Evolutionary conservation across 2,797 vertebrate species (phyloP).

Genomic region (Aldrovandia affinis): DNA sequence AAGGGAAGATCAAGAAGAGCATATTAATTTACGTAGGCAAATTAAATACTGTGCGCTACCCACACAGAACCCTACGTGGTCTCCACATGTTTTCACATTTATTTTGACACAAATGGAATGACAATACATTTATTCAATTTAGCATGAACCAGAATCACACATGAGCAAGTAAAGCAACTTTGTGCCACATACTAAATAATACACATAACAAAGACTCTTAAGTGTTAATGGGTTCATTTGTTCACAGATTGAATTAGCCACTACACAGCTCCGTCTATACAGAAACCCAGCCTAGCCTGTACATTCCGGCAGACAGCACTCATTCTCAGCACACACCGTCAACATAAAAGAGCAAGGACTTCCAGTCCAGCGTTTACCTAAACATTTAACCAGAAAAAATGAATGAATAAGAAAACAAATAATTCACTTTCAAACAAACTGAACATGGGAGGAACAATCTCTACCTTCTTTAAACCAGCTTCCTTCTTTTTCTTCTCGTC

Average conservation of each 20-base stretch:
- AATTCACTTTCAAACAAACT: conserved; percentile 15
- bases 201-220: background rate
- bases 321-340: background rate
- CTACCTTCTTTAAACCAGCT: conserved; percentile 85
- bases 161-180: background rate
- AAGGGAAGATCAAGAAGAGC: conserved; percentile 28
- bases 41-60: background rate
- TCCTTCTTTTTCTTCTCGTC: conserved; percentile 84
- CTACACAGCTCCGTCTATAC: background rate
- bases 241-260: background rate
- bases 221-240: background rate
- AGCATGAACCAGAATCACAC: background rate
- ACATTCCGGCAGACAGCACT: background rate
- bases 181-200: background rate
- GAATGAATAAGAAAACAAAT: conserved; percentile 10
- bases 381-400: background rate
- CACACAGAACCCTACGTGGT: background rate
- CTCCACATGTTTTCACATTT: background rate
- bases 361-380: background rate
- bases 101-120: background rate
- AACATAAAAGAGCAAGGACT: background rate
- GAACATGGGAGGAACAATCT: background rate
- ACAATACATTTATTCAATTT: background rate
- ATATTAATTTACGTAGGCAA: conserved; percentile 6
- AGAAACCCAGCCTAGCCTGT: background rate